These are phyloP conservation scores for Falco naumanni DNA, from an alignment of 2,797 vertebrate genomes.

Conservation along the genomic window DNA sequence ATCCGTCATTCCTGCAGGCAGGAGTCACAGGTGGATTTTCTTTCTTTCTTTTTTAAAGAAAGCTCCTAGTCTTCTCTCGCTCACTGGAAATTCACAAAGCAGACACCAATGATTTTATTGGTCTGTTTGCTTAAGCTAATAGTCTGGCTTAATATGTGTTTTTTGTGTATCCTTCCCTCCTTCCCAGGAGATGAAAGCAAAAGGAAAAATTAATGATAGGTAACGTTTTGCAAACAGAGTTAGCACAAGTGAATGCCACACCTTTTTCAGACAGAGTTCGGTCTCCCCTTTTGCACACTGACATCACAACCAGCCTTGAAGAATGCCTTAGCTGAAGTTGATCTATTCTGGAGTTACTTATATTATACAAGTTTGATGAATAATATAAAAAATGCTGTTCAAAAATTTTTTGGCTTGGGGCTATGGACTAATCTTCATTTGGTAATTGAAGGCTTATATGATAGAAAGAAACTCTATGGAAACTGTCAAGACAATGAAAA, in stretches of 20 bases:
- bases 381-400: neutral
- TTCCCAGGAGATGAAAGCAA: neutral
- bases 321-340: neutral
- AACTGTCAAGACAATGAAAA: conserved; percentile 46
- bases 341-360: neutral
- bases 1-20: neutral
- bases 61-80: neutral
- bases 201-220: neutral
- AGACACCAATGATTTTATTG: neutral
- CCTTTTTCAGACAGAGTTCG: neutral
- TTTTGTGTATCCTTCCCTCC: neutral
- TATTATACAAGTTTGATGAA: neutral
- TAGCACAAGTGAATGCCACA: neutral
- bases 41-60: neutral
- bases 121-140: neutral
- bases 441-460: conserved; percentile 1
- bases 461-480: conserved; percentile 12
- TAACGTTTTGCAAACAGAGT: neutral
- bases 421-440: neutral
- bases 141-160: fast-evolving
- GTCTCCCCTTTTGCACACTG: neutral
- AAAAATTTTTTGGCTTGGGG: neutral
- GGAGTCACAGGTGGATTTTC: neutral
- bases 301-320: neutral
- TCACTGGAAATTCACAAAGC: neutral